phyloP scores from a whole-genome alignment of 2,113 vertebrate genomes.

The Chaetorhynchus papuensis region DNA sequence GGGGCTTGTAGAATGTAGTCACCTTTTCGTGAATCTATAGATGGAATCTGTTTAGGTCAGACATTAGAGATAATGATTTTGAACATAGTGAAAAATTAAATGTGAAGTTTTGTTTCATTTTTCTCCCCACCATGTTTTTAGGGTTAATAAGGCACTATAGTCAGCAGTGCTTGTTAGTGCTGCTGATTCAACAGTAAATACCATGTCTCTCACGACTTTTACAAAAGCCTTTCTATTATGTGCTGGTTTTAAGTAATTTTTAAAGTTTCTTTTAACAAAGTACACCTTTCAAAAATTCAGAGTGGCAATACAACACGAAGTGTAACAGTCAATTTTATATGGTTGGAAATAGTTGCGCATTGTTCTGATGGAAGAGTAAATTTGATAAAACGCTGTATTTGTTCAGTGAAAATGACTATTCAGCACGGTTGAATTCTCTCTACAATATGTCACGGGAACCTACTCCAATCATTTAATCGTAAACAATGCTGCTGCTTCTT shows the following conservation, averaged over 20 bases:
- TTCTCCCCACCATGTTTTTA: background rate
- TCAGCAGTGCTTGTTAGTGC: background rate
- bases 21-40: background rate
- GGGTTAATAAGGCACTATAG: background rate
- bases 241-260: background rate
- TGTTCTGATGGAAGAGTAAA: background rate
- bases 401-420: constrained; percentile 44
- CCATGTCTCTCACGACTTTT: background rate
- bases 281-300: background rate
- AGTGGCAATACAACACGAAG: background rate
- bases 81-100: background rate
- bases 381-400: constrained; percentile 24
- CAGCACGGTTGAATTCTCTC: constrained; percentile 29
- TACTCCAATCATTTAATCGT: constrained; percentile 60
- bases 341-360: background rate
- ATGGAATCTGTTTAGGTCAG: background rate
- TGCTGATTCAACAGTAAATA: background rate
- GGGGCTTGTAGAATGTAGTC: background rate
- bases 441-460: constrained; percentile 60
- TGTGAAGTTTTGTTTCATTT: background rate
- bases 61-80: background rate
- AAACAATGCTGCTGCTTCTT: constrained; percentile 67
- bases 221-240: background rate
- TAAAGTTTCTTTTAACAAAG: background rate
- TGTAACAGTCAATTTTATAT: background rate